A percentile compares a stretch with the other conserved stretches of the same genome.
These are phyloP conservation scores for Malaclemys terrapin DNA, from an alignment of 2,113 vertebrate species.

Conservation along the genomic window DNA sequence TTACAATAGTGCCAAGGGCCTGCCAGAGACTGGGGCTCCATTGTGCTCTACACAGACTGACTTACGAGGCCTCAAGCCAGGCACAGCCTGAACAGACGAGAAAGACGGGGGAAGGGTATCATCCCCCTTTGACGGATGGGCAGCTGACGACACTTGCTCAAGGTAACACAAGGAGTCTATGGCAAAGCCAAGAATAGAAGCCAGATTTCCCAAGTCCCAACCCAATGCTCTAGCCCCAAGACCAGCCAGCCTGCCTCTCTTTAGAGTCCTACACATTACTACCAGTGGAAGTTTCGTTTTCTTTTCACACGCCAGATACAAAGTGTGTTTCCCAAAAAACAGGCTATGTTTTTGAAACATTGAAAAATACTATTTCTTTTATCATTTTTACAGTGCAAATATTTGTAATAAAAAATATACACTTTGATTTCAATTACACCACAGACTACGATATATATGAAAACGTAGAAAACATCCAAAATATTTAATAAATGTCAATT, in stretches of 20 bases:
- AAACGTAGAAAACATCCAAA: no score
- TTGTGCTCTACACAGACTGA: neutral
- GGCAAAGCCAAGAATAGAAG: no score
- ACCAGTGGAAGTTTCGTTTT: neutral
- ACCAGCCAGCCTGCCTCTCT: neutral
- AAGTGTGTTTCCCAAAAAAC: neutral
- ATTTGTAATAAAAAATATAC: no score
- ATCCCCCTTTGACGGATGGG: neutral
- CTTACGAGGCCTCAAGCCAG: neutral
- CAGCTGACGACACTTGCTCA: no score
- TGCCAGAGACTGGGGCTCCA: neutral
- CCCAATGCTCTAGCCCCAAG: neutral
- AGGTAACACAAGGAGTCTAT: no score
- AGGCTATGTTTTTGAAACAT: neutral
- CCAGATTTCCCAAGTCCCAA: no score
- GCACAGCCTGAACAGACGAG: neutral
- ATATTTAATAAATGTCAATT: no score
- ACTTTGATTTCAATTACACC: no score
- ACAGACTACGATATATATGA: no score
- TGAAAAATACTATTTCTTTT: no score
- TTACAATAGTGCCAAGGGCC: neutral
- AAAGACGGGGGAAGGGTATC: neutral
- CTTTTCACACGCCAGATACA: neutral
- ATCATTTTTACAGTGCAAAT: no score
- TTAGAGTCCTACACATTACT: neutral